phyloP scores from a whole-genome alignment of 2,797 vertebrate species.

The Tapirus indicus region DNA sequence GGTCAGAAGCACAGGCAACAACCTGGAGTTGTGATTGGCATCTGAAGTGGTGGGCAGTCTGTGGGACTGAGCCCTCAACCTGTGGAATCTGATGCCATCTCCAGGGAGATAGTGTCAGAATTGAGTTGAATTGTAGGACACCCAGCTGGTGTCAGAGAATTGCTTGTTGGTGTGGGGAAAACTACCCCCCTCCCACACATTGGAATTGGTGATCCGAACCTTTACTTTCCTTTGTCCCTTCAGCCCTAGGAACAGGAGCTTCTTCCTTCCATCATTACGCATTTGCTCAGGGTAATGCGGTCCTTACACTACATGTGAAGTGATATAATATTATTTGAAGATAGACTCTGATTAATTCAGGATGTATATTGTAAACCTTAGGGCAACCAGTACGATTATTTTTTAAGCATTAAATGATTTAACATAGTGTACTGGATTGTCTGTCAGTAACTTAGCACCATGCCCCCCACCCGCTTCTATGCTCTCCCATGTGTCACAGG shows the following conservation, averaged over 20 bases:
- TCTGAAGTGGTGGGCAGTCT: background rate
- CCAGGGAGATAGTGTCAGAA: background rate
- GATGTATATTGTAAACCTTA: background rate
- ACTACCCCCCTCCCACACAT: background rate
- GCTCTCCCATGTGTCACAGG: background rate
- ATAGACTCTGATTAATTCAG: background rate
- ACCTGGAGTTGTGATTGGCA: background rate
- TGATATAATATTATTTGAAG: background rate
- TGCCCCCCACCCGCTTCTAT: background rate
- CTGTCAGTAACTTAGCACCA: background rate
- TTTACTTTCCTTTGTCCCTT: background rate
- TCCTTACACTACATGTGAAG: background rate
- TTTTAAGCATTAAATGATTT: no score
- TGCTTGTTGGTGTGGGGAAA: background rate
- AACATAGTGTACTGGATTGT: background rate
- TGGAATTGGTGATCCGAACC: background rate
- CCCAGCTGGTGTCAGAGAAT: background rate
- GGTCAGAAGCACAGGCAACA: background rate
- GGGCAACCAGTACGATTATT: background rate
- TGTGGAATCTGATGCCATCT: background rate
- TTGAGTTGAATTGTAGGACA: background rate
- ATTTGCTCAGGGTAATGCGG: background rate
- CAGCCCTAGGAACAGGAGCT: background rate
- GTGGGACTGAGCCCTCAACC: background rate
- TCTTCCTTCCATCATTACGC: background rate